Percentiles rank a stretch among this genome's conserved stretches.
These are phyloP conservation scores for Trichomycterus rosablanca DNA, from an alignment of 2,113 vertebrate genomes.

Conservation along the genomic window DNA sequence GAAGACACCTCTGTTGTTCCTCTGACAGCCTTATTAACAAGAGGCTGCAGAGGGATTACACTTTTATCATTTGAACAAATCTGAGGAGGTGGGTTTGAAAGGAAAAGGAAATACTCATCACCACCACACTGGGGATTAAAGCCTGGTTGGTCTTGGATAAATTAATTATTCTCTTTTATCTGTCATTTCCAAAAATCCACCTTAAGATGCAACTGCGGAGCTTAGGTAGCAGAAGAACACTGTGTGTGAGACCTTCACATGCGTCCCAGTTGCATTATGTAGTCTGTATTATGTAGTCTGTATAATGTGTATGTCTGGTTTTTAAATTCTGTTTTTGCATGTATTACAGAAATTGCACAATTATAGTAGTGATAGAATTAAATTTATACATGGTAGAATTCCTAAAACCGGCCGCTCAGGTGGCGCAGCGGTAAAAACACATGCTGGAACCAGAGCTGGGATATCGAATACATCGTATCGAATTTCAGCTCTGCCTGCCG, in stretches of 20 bases:
- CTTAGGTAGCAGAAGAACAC: slow-evolving; percentile 35
- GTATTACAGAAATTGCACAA: no score
- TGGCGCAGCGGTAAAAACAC: no score
- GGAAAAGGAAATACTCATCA: slow-evolving; percentile 57
- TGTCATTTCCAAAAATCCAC: slow-evolving; percentile 64
- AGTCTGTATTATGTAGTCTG: no score
- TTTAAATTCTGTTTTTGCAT: no score
- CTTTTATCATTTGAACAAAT: slow-evolving; percentile 45
- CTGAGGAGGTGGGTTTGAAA: slow-evolving; percentile 35
- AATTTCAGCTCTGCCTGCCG: no score
- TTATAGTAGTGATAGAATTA: no score
- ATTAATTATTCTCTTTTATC: slow-evolving; percentile 73
- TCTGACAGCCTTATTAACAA: slow-evolving; percentile 75
- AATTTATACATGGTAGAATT: no score
- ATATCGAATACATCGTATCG: no score
- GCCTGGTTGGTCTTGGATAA: slow-evolving; percentile 64
- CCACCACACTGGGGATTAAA: slow-evolving; percentile 69
- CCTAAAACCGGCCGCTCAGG: no score
- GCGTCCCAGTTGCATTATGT: no score
- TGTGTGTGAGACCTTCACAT: slow-evolving; percentile 10
- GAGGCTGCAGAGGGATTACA: slow-evolving; percentile 40
- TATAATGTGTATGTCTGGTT: no score
- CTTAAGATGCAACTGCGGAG: slow-evolving; percentile 47
- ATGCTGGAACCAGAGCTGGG: no score
- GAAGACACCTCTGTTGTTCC: slow-evolving; percentile 47